Conservation (phyloP, 2,113 vertebrate species). For the Prunella fulvescens region DNA sequence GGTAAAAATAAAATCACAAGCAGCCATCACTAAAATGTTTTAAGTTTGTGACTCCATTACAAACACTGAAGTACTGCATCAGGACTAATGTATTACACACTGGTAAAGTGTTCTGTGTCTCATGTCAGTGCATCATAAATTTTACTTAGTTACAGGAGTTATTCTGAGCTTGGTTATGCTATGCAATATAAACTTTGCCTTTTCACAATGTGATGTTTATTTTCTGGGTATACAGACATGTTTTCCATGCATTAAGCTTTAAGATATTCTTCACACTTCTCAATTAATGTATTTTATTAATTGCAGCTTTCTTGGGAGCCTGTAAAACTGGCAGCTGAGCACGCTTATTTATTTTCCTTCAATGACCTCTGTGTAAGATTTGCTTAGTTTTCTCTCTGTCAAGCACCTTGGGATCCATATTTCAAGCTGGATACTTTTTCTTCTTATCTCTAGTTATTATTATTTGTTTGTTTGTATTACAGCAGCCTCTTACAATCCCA, state of each 20-base stretch:
- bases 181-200: not conserved
- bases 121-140: not conserved
- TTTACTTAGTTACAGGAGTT: not conserved
- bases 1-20: not conserved
- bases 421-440: conserved; percentile 53
- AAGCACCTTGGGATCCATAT: conserved; percentile 48
- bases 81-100: not conserved
- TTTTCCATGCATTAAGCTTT: not conserved
- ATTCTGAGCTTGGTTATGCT: not conserved
- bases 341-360: conserved; percentile 54
- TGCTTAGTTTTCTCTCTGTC: conserved; percentile 36
- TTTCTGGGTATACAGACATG: not conserved
- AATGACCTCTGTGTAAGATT: conserved; percentile 41
- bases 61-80: not conserved
- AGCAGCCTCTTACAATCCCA: conserved; percentile 47
- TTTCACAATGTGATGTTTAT: not conserved
- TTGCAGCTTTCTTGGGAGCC: conserved; percentile 23
- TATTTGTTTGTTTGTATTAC: conserved; percentile 63
- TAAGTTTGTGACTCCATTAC: not conserved
- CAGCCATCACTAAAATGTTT: not conserved
- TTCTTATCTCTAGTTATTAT: conserved; percentile 60
- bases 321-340: conserved; percentile 2
- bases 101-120: not conserved
- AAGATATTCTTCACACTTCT: not conserved
- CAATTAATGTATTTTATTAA: conserved; percentile 53